Evolutionary conservation across 2,888 invertebrate genomes (phyloP).

Genomic region (Perithous albicinctus): DNA sequence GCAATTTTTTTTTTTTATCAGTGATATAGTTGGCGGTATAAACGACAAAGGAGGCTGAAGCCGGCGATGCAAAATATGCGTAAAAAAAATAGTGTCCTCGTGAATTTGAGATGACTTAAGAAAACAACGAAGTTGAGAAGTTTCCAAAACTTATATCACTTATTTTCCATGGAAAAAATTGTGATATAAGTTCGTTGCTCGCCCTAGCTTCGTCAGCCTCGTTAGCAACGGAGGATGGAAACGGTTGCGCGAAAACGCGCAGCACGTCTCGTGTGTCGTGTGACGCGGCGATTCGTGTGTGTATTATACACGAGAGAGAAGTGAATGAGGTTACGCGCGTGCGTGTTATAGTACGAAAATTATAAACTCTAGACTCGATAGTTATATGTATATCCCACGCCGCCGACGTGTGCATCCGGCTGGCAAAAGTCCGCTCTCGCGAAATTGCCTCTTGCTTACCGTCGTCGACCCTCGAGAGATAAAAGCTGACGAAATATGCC

Average conservation of each 20-base stretch:
- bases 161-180: not conserved
- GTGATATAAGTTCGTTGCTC: constrained; percentile 21
- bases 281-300: not conserved
- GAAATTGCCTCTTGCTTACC: constrained; percentile 40
- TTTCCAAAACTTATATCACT: too few species aligned
- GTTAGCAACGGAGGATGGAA: constrained; percentile 37
- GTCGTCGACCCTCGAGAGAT: constrained; percentile 41
- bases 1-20: too few species aligned
- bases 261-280: constrained; percentile 3
- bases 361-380: constrained; percentile 32
- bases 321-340: not conserved
- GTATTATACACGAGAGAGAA: too few species aligned
- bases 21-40: too few species aligned
- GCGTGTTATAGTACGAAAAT: constrained; percentile 3
- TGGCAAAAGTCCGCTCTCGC: constrained; percentile 31
- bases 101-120: not conserved
- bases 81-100: not conserved
- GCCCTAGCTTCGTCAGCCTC: constrained; percentile 1
- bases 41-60: not conserved
- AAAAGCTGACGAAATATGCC: constrained; percentile 57
- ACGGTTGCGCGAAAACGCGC: constrained; percentile 6
- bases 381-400: constrained; percentile 11
- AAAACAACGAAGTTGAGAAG: constrained; percentile 16
- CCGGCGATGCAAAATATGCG: constrained; percentile 6
- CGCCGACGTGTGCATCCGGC: constrained; percentile 29